phyloP scores from a whole-genome alignment of 2,797 vertebrate genomes.

The Microhierax caerulescens region DNA sequence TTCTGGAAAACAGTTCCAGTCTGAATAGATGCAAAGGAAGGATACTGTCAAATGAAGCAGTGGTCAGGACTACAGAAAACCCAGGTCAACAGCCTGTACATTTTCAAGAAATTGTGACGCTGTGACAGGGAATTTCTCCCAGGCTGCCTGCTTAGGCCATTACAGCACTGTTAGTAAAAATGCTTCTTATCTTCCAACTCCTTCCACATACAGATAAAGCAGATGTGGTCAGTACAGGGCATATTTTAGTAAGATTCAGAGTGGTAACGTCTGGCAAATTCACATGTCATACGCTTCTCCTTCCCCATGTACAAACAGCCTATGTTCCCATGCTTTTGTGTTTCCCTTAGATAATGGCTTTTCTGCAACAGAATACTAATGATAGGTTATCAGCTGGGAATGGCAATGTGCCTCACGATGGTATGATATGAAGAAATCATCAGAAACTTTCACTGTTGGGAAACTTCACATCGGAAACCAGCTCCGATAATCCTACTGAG shows the following conservation, averaged over 20 bases:
- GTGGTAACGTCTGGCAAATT: slow-evolving; percentile 62
- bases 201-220: not conserved
- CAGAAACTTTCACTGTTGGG: not conserved
- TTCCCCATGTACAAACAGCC: not conserved
- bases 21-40: not conserved
- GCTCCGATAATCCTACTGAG: not conserved
- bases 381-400: not conserved
- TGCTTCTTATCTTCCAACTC: not conserved
- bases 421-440: not conserved
- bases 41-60: not conserved
- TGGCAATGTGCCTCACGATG: fast-evolving
- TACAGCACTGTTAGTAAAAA: not conserved
- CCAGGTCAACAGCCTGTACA: not conserved
- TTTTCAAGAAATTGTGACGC: not conserved
- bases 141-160: not conserved
- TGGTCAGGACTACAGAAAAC: not conserved
- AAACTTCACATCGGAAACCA: not conserved
- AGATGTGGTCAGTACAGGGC: not conserved
- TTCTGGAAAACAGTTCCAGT: not conserved
- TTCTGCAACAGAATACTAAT: not conserved
- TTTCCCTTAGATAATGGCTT: slow-evolving; percentile 37
- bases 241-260: slow-evolving; percentile 27
- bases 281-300: not conserved
- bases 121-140: not conserved
- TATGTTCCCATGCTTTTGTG: slow-evolving; percentile 25